A percentile compares a stretch with the other conserved stretches of the same genome.
phyloP scores from a whole-genome alignment of 2,888 invertebrate species.

The Galeopsomyia nigrocyanea region DNA sequence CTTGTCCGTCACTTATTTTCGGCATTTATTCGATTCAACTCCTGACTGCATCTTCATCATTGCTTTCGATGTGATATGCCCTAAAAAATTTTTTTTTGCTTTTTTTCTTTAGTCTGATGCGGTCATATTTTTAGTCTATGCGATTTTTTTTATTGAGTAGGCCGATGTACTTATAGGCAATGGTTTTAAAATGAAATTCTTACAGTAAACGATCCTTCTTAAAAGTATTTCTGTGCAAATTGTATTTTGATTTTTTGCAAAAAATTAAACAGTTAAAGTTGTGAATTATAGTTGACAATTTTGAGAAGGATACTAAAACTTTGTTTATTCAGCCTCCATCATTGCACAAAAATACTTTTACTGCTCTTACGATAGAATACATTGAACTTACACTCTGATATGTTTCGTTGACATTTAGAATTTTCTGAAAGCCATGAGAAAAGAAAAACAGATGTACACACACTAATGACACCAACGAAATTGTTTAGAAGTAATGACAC shows the following conservation, averaged over 20 bases:
- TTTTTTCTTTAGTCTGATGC: conserved; percentile 1
- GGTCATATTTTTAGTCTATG: neutral
- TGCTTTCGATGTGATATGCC: conserved; percentile 13
- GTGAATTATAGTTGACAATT: neutral
- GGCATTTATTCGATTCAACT: conserved; percentile 9
- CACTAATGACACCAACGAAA: no score
- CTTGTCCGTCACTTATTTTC: neutral
- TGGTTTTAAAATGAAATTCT: conserved; percentile 5
- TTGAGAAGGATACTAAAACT: neutral
- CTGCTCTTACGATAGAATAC: conserved; percentile 1
- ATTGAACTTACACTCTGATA: conserved; percentile 36
- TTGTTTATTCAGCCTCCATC: neutral
- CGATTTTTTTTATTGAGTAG: conserved; percentile 7
- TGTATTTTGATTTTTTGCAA: neutral
- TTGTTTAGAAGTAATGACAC: neutral
- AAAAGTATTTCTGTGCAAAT: conserved; percentile 41
- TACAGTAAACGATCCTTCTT: conserved; percentile 6
- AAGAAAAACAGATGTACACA: no score
- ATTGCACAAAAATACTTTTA: conserved; percentile 43
- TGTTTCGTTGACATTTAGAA: conserved; percentile 42
- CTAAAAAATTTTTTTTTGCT: neutral
- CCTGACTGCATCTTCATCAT: neutral
- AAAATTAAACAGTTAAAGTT: conserved; percentile 11
- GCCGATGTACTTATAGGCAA: conserved; percentile 24
- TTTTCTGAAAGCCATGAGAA: conserved; percentile 7